Evolutionary conservation across 2,797 vertebrate species (phyloP).

Genomic region (Synanceia verrucosa): DNA sequence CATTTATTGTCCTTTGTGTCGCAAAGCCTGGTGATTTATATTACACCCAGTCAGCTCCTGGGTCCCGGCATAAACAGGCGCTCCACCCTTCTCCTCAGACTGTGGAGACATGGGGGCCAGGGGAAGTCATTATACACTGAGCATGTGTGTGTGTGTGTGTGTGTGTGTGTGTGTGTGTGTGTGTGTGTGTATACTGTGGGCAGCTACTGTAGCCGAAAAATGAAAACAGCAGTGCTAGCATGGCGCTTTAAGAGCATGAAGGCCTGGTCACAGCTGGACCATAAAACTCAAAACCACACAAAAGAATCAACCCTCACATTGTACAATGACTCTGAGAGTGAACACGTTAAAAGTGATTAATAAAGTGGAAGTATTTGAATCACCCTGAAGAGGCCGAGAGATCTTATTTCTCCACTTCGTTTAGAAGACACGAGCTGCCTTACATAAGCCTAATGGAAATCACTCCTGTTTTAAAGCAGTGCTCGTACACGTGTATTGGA

Average conservation of each 20-base stretch:
- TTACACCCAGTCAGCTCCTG: slow-evolving; percentile 58
- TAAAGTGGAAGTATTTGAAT: slow-evolving; percentile 52
- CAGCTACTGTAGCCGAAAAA: slow-evolving; percentile 65
- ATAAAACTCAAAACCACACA: slow-evolving; percentile 58
- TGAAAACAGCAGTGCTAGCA: slow-evolving; percentile 55
- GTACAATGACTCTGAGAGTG: slow-evolving; percentile 27
- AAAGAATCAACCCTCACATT: slow-evolving; percentile 25
- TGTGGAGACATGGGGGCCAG: slow-evolving; percentile 55
- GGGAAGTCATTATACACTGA: slow-evolving; percentile 67
- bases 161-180: slow-evolving; percentile 35
- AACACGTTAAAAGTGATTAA: slow-evolving; percentile 61
- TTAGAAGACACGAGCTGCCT: slow-evolving; percentile 57
- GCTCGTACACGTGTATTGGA: slow-evolving; percentile 36
- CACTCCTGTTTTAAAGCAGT: slow-evolving; percentile 52
- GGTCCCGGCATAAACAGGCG: slow-evolving; percentile 58
- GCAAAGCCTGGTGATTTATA: slow-evolving; percentile 56
- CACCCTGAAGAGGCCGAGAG: slow-evolving; percentile 32
- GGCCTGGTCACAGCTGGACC: slow-evolving; percentile 48
- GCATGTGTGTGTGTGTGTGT: slow-evolving; percentile 16
- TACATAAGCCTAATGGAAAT: slow-evolving; percentile 67
- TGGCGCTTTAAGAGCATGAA: slow-evolving; percentile 53
- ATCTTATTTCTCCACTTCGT: slow-evolving; percentile 63
- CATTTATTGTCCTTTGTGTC: slow-evolving; percentile 67
- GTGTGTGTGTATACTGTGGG: slow-evolving; percentile 32
- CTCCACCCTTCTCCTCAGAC: slow-evolving; percentile 71